phyloP scores from a whole-genome alignment of 2,113 vertebrate species.

The Gopherus flavomarginatus region DNA sequence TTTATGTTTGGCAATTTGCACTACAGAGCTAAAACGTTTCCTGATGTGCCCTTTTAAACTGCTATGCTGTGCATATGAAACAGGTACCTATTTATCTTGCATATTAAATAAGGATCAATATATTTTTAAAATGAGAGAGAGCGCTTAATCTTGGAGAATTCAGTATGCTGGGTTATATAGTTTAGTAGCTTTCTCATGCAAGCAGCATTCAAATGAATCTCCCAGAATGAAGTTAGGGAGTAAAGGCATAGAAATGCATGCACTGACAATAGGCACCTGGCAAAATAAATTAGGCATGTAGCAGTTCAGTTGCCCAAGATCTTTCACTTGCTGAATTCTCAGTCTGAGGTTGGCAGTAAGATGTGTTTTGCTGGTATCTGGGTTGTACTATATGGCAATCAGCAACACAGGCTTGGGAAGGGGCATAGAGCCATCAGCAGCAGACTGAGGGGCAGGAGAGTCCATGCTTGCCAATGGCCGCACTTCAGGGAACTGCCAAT shows the following conservation, averaged over 20 bases:
- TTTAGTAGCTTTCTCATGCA: constrained; percentile 23
- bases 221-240: constrained; percentile 17
- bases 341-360: neutral
- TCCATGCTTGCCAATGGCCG: neutral
- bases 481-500: neutral
- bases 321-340: neutral
- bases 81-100: constrained; percentile 11
- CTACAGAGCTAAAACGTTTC: constrained; percentile 17
- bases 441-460: neutral
- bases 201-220: neutral
- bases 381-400: neutral
- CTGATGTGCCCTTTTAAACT: neutral
- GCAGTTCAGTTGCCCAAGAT: neutral
- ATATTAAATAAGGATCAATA: neutral
- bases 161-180: neutral
- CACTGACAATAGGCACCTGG: neutral
- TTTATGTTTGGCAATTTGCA: constrained; percentile 25
- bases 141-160: constrained; percentile 7
- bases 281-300: neutral
- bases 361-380: neutral
- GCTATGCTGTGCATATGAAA: neutral
- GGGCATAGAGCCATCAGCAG: too few relatives aligned
- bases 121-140: constrained; percentile 45
- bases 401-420: too few relatives aligned
- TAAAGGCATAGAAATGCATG: constrained; percentile 30